Conservation (phyloP, 2,113 vertebrate genomes). For the Saimiri boliviensis region DNA sequence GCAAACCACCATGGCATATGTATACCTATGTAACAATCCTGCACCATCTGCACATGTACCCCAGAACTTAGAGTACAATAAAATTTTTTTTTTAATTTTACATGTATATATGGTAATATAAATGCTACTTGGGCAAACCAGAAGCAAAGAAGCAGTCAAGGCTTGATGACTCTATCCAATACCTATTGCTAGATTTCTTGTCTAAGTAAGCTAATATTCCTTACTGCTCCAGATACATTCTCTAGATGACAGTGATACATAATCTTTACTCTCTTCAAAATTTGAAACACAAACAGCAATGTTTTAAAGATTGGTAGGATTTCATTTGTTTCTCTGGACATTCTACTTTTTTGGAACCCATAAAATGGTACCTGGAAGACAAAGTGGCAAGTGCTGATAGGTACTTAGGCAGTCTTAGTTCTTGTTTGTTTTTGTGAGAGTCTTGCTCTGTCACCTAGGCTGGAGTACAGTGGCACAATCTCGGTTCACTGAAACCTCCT, state of each 20-base stretch:
- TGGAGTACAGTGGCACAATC: no score
- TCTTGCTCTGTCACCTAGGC: no score
- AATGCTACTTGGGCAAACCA: background rate
- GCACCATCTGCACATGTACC: no score
- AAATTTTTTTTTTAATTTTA: no score
- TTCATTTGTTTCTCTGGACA: background rate
- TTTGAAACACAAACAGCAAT: conserved; percentile 21
- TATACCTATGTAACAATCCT: no score
- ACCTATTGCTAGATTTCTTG: background rate
- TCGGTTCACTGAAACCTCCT: no score
- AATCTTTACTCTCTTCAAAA: background rate
- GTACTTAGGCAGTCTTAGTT: background rate
- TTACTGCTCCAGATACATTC: background rate
- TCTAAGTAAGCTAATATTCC: background rate
- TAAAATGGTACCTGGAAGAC: background rate
- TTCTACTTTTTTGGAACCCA: background rate
- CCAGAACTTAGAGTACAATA: no score
- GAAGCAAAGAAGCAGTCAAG: background rate
- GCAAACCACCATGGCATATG: no score
- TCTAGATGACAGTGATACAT: background rate
- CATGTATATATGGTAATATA: background rate
- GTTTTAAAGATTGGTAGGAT: background rate
- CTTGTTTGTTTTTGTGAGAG: no score
- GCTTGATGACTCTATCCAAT: background rate
- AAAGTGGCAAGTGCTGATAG: background rate